These are phyloP conservation scores for Nasonia oneida DNA, from an alignment of 2,888 invertebrate genomes.

Conservation along the genomic window DNA sequence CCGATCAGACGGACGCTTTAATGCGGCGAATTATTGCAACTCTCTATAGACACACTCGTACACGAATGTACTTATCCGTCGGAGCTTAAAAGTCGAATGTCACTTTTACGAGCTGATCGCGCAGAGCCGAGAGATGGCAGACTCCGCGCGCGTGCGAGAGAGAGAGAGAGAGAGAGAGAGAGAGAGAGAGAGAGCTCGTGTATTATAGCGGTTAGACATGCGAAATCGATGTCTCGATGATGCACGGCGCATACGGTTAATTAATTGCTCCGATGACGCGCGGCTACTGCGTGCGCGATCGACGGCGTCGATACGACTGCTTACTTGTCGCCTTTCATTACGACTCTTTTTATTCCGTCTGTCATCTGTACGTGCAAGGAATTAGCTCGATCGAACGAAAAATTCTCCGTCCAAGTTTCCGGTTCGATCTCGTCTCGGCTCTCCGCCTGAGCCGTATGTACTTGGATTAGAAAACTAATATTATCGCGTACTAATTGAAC, in stretches of 20 bases:
- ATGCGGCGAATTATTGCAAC: conserved; percentile 50
- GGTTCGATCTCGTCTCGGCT: neutral
- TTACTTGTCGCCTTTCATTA: conserved; percentile 32
- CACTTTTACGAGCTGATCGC: conserved; percentile 31
- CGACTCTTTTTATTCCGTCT: neutral
- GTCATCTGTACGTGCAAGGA: neutral
- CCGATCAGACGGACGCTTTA: conserved; percentile 65
- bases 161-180: neutral
- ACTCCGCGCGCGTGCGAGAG: neutral
- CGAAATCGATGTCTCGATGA: conserved; percentile 59
- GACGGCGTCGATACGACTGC: conserved; percentile 26
- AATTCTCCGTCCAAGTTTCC: neutral
- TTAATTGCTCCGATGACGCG: conserved; percentile 59
- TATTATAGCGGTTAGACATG: conserved; percentile 51
- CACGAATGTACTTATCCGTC: neutral
- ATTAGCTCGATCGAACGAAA: neutral
- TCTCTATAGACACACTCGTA: conserved; percentile 3
- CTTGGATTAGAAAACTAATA: conserved; percentile 20
- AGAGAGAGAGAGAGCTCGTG: neutral
- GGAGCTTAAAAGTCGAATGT: conserved; percentile 22
- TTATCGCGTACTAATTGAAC: conserved; percentile 15
- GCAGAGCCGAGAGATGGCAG: conserved; percentile 21
- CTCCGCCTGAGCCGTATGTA: no score
- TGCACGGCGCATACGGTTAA: conserved; percentile 49
- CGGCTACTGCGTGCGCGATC: conserved; percentile 41